A percentile compares a stretch with the other conserved stretches of the same genome.
Evolutionary conservation across 2,888 invertebrate genomes (phyloP).

Genomic region (Yponomeuta malinellus): DNA sequence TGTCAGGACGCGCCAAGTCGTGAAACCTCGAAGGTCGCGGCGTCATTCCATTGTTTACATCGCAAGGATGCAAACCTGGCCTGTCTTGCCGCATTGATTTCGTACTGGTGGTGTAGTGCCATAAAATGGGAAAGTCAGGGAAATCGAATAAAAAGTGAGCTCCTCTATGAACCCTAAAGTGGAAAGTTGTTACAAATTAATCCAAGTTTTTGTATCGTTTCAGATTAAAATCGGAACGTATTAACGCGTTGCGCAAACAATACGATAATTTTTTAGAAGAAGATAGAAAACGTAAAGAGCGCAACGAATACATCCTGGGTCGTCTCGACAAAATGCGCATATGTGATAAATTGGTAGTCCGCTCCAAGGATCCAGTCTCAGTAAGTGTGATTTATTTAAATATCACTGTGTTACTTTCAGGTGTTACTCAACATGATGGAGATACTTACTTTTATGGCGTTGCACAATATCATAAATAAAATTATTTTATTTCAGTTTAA

Average conservation of each 20-base stretch:
- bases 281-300: slow-evolving; percentile 61
- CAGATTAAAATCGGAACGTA: slow-evolving; percentile 56
- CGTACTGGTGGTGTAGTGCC: slow-evolving; percentile 10
- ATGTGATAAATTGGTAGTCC: slow-evolving; percentile 16
- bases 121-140: slow-evolving; percentile 8
- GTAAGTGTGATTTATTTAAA: background rate
- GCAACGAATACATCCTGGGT: slow-evolving; percentile 63
- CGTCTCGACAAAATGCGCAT: slow-evolving; percentile 61
- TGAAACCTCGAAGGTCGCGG: slow-evolving; percentile 59
- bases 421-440: too few species aligned
- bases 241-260: slow-evolving; percentile 55
- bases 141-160: slow-evolving; percentile 52
- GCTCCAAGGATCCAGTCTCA: background rate
- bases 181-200: background rate
- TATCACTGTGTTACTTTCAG: too few species aligned
- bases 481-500: background rate
- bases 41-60: slow-evolving; percentile 62
- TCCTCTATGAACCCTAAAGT: background rate
- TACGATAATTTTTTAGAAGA: slow-evolving; percentile 66
- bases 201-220: slow-evolving; percentile 20
- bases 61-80: slow-evolving; percentile 19
- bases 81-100: background rate
- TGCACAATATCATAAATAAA: background rate
- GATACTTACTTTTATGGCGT: too few species aligned
- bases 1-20: slow-evolving; percentile 30